Conservation (phyloP, 2,888 invertebrate genomes). For the Epinotia demarniana region DNA sequence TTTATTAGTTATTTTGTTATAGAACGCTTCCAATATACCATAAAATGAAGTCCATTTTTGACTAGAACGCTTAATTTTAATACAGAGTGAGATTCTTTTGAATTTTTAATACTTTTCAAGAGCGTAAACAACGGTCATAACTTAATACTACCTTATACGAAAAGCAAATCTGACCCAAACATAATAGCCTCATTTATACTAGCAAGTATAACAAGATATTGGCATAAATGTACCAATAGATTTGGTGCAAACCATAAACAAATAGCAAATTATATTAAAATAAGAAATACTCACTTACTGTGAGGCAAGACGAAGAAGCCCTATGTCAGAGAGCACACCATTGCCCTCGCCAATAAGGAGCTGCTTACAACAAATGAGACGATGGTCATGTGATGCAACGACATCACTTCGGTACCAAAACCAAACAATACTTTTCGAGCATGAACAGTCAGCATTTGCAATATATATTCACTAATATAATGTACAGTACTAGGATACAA, state of each 20-base stretch:
- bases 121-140: slow-evolving; percentile 64
- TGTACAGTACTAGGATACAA: slow-evolving; percentile 78
- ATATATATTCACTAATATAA: slow-evolving; percentile 64
- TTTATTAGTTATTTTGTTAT: slow-evolving; percentile 38
- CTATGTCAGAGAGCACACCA: neutral
- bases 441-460: slow-evolving; percentile 52
- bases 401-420: slow-evolving; percentile 49
- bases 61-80: slow-evolving; percentile 83
- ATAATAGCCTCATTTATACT: slow-evolving; percentile 72
- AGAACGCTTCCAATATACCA: slow-evolving; percentile 35
- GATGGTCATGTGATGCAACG: slow-evolving; percentile 59
- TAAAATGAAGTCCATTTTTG: slow-evolving; percentile 77
- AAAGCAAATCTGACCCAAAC: slow-evolving; percentile 62
- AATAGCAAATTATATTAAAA: slow-evolving; percentile 26
- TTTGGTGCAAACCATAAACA: slow-evolving; percentile 40
- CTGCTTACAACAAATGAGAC: slow-evolving; percentile 63
- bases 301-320: neutral
- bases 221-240: slow-evolving; percentile 27
- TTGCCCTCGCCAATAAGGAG: slow-evolving; percentile 51
- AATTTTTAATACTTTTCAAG: slow-evolving; percentile 77
- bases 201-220: slow-evolving; percentile 44
- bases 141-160: slow-evolving; percentile 66
- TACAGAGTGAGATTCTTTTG: slow-evolving; percentile 83
- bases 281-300: slow-evolving; percentile 43
- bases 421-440: slow-evolving; percentile 49